Evolutionary conservation across 2,113 vertebrate species (phyloP).

Genomic region (Cyphomyrus discorhynchus): DNA sequence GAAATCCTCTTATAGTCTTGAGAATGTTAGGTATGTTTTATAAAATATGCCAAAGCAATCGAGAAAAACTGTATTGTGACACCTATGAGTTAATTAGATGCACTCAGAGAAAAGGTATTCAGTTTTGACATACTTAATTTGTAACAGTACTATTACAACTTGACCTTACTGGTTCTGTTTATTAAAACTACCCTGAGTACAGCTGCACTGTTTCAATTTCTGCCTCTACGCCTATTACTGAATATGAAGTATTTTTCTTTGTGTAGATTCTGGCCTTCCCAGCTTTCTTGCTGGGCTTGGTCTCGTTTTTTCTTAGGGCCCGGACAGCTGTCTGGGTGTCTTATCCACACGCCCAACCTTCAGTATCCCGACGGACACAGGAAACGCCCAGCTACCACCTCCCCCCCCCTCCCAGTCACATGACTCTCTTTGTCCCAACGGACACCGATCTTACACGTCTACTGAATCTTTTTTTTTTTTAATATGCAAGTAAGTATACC

Average conservation of each 20-base stretch:
- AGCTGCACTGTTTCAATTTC: neutral
- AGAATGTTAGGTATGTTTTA: too few species aligned
- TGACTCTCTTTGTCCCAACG: neutral
- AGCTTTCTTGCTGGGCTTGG: neutral
- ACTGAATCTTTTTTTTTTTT: neutral
- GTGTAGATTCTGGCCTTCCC: neutral
- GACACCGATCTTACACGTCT: neutral
- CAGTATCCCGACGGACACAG: neutral
- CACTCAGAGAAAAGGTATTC: neutral
- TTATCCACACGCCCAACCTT: neutral
- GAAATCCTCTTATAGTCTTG: too few species aligned
- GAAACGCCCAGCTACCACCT: neutral
- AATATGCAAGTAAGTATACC: neutral
- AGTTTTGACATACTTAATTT: neutral
- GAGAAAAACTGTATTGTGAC: neutral
- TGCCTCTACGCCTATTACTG: neutral
- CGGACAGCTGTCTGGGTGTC: neutral
- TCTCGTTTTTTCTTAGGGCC: neutral
- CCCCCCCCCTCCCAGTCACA: neutral
- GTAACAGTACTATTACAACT: neutral
- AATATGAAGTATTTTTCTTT: neutral
- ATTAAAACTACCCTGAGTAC: neutral
- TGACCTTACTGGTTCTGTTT: neutral
- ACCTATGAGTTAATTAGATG: neutral
- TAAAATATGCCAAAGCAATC: too few species aligned